A percentile compares a stretch with the other conserved stretches of the same genome.
Conservation (phyloP, 2,888 invertebrate species). For the Scrobipalpa costella region DNA sequence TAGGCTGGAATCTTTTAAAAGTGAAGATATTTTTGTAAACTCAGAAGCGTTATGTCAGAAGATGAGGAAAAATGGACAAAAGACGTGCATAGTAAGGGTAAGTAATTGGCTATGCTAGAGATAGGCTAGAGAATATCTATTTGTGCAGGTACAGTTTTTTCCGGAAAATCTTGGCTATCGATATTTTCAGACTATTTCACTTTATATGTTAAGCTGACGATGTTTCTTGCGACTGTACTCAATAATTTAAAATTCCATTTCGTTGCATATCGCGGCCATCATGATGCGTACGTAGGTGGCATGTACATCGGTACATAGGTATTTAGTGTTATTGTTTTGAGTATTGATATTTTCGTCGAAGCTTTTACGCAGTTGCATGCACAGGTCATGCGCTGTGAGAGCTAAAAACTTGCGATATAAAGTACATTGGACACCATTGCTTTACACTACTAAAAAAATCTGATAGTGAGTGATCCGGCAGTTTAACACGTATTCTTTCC, state of each 20-base stretch:
- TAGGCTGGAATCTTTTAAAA: background rate
- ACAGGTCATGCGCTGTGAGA: background rate
- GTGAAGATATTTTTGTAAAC: background rate
- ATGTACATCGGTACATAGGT: background rate
- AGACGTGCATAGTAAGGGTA: conserved; percentile 17
- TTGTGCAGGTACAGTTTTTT: too few species aligned
- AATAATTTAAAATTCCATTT: too few species aligned
- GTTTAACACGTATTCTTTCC: too few species aligned
- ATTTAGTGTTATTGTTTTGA: conserved; percentile 9
- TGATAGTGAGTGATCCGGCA: background rate
- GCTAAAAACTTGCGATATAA: background rate
- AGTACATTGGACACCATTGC: background rate
- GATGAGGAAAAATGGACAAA: conserved; percentile 17
- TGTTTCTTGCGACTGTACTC: too few species aligned
- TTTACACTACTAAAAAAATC: background rate
- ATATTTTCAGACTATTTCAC: too few species aligned
- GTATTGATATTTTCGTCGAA: conserved; percentile 3
- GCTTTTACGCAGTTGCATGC: conserved; percentile 5
- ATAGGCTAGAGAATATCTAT: too few species aligned
- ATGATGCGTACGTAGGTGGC: too few species aligned
- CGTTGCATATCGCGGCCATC: too few species aligned
- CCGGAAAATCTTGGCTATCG: too few species aligned
- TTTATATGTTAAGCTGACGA: too few species aligned
- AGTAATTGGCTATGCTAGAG: background rate
- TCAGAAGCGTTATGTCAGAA: conserved; percentile 3